Evolutionary conservation across 2,113 vertebrate species (phyloP).

Genomic region (Charina bottae): DNA sequence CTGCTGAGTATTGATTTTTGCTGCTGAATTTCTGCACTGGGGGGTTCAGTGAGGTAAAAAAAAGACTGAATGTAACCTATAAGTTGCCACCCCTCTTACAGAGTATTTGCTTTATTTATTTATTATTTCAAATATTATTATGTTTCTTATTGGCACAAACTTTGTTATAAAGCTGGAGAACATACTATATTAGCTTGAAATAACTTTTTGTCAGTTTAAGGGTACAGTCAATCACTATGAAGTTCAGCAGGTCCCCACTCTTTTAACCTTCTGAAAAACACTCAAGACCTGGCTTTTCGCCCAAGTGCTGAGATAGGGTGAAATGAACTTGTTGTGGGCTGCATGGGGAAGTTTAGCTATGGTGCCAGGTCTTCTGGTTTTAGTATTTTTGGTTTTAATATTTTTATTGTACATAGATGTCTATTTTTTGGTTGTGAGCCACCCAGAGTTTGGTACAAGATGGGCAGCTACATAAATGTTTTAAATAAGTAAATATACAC

Average conservation of each 20-base stretch:
- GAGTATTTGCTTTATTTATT: background rate
- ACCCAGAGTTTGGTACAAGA: background rate
- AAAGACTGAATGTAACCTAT: background rate
- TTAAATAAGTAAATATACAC: background rate
- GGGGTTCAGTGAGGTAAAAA: background rate
- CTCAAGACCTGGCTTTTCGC: background rate
- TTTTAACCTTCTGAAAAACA: no score
- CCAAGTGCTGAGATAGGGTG: background rate
- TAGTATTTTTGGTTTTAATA: background rate
- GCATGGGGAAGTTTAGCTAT: background rate
- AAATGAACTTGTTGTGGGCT: background rate
- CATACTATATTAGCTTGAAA: background rate
- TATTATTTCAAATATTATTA: background rate
- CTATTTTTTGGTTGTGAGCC: background rate
- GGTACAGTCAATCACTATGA: background rate
- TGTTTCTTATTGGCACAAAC: background rate
- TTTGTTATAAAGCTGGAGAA: background rate
- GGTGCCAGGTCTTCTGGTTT: background rate
- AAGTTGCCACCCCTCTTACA: rapidly evolving
- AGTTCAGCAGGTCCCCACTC: no score
- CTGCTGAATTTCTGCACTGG: background rate
- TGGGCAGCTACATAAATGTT: background rate
- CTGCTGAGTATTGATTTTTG: background rate
- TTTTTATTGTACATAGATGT: background rate
- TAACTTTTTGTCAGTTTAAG: background rate